Percentiles rank a stretch among this genome's conserved stretches.
phyloP scores from a whole-genome alignment of 2,888 invertebrate genomes.

The Cenopis cana region DNA sequence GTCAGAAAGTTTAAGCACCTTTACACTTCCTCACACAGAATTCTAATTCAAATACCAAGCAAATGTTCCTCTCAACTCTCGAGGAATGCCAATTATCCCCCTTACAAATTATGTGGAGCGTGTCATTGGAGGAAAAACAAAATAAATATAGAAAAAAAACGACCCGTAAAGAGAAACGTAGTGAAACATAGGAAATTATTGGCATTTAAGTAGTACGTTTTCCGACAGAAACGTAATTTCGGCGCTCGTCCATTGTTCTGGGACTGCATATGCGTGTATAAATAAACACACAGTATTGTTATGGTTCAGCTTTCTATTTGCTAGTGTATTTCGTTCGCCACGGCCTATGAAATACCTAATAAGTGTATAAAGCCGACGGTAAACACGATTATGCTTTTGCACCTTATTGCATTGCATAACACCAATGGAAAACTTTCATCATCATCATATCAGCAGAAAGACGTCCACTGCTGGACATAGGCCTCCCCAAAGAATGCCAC shows the following conservation, averaged over 20 bases:
- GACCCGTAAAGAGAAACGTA: not conserved
- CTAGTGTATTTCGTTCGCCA: slow-evolving; percentile 3
- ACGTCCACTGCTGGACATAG: too few species aligned
- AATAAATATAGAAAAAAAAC: not conserved
- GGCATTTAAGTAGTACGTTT: not conserved
- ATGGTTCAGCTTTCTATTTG: slow-evolving; percentile 28
- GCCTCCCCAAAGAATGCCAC: too few species aligned
- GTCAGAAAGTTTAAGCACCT: not conserved
- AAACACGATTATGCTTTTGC: not conserved
- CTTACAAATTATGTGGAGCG: slow-evolving; percentile 15
- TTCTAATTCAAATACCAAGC: not conserved
- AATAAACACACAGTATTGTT: not conserved
- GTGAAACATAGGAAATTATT: not conserved
- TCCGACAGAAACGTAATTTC: not conserved
- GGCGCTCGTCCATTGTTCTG: slow-evolving; percentile 19
- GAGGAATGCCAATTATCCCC: not conserved
- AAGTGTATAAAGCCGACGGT: not conserved
- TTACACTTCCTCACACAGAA: not conserved
- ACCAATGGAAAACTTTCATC: too few species aligned
- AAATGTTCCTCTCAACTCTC: not conserved
- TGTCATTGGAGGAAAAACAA: slow-evolving; percentile 3
- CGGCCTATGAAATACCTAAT: not conserved
- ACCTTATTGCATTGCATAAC: not conserved
- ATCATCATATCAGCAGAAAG: too few species aligned
- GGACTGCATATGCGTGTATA: slow-evolving; percentile 5